These are phyloP conservation scores for Drosophila atripex DNA, from an alignment of 2,888 invertebrate genomes.

Conservation along the genomic window DNA sequence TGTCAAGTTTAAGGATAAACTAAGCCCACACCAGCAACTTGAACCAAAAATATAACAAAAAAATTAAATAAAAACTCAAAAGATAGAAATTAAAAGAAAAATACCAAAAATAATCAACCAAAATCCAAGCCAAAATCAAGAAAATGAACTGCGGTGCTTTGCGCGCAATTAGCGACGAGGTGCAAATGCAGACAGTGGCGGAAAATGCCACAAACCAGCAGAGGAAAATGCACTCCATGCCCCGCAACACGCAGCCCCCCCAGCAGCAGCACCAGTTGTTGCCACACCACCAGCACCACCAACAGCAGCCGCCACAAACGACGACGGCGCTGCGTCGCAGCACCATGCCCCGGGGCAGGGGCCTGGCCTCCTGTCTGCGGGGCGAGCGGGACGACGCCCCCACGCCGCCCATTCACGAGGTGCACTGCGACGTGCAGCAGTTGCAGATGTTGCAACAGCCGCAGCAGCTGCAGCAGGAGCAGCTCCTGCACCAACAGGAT, in stretches of 20 bases:
- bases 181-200: slow-evolving; percentile 54
- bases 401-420: slow-evolving; percentile 69
- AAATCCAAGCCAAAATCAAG: slow-evolving; percentile 24
- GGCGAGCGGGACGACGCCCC: slow-evolving; percentile 83
- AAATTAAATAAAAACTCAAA: slow-evolving; percentile 29
- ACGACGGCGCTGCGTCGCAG: slow-evolving; percentile 71
- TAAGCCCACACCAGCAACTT: slow-evolving; percentile 33
- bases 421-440: slow-evolving; percentile 63
- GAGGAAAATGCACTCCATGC: slow-evolving; percentile 69
- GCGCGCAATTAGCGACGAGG: slow-evolving; percentile 78
- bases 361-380: slow-evolving; percentile 83
- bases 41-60: slow-evolving; percentile 44
- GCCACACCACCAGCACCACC: slow-evolving; percentile 5
- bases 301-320: slow-evolving; percentile 40
- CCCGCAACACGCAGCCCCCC: slow-evolving; percentile 48
- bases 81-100: slow-evolving; percentile 32
- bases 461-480: slow-evolving; percentile 45
- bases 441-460: slow-evolving; percentile 74
- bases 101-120: slow-evolving; percentile 22
- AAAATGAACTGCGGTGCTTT: slow-evolving; percentile 83
- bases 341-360: slow-evolving; percentile 83
- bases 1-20: slow-evolving; percentile 58
- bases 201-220: slow-evolving; percentile 48
- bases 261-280: slow-evolving; percentile 44
- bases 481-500: slow-evolving; percentile 39